phyloP scores from a whole-genome alignment of 1,140 invertebrate species.

The Pseudoatta argentina region DNA sequence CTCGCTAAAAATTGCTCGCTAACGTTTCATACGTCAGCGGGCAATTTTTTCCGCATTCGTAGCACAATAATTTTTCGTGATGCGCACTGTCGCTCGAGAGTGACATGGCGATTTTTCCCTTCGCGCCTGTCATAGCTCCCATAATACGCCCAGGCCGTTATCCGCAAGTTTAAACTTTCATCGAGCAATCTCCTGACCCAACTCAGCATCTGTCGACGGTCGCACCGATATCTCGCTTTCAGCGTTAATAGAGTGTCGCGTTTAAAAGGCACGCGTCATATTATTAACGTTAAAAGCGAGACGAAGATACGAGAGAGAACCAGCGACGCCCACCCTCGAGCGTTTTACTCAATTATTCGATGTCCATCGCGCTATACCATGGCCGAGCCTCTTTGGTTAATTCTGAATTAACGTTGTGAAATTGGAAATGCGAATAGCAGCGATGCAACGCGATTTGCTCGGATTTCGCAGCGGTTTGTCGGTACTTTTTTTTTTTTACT shows the following conservation, averaged over 20 bases:
- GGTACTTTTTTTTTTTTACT: neutral
- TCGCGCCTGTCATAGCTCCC: conserved; percentile 38
- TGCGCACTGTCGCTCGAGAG: conserved; percentile 30
- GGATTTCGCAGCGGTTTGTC: conserved; percentile 20
- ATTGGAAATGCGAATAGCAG: conserved; percentile 45
- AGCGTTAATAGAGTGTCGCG: conserved; percentile 62
- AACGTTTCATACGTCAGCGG: conserved; percentile 14
- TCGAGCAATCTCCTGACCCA: conserved; percentile 44
- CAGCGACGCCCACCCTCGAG: conserved; percentile 34
- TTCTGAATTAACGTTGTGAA: conserved; percentile 64
- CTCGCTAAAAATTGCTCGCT: conserved; percentile 10
- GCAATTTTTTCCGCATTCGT: conserved; percentile 49
- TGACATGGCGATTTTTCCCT: conserved; percentile 49
- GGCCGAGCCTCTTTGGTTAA: conserved; percentile 56
- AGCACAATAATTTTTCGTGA: conserved; percentile 47
- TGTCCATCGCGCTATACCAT: conserved; percentile 53
- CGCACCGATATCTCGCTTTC: conserved; percentile 64
- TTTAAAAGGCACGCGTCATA: conserved; percentile 67
- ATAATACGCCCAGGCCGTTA: conserved; percentile 44
- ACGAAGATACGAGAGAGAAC: conserved; percentile 55
- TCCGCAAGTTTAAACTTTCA: conserved; percentile 63
- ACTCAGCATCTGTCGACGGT: neutral
- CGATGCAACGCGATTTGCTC: conserved; percentile 38
- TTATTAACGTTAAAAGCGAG: conserved; percentile 69
- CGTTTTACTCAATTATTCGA: conserved; percentile 66